Conservation (phyloP, 2,113 vertebrate genomes). For the Cebidichthys violaceus region DNA sequence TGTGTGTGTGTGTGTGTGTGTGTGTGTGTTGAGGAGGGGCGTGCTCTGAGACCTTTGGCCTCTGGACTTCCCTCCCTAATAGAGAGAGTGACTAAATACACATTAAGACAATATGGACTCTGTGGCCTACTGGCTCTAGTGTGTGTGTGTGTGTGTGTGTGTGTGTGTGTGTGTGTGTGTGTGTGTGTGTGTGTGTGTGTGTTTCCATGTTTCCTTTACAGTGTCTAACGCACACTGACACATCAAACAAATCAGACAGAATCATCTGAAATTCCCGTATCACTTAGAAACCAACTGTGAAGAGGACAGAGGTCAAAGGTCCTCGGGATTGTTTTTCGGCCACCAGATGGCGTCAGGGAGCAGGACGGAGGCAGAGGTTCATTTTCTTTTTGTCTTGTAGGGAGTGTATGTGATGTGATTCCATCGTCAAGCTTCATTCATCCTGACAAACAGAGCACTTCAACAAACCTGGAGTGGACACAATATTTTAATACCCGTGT, state of each 20-base stretch:
- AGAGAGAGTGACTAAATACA: slow-evolving; percentile 56
- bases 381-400: background rate
- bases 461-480: no score
- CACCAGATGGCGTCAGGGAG: slow-evolving; percentile 51
- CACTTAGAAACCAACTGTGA: background rate
- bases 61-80: slow-evolving; percentile 50
- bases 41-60: slow-evolving; percentile 53
- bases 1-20: slow-evolving; percentile 41
- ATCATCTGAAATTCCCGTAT: background rate
- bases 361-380: background rate
- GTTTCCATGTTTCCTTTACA: background rate
- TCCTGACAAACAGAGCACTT: no score
- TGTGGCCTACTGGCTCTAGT: background rate
- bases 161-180: background rate
- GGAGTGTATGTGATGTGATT: background rate
- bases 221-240: background rate
- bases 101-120: slow-evolving; percentile 55
- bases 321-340: background rate
- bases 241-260: slow-evolving; percentile 8
- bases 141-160: slow-evolving; percentile 37
- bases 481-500: no score
- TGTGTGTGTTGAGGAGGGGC: slow-evolving; percentile 20
- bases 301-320: background rate
- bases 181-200: slow-evolving; percentile 18
- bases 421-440: background rate